These are phyloP conservation scores for Oncorhynchus gorbuscha DNA, from an alignment of 2,113 vertebrate species.

Conservation along the genomic window DNA sequence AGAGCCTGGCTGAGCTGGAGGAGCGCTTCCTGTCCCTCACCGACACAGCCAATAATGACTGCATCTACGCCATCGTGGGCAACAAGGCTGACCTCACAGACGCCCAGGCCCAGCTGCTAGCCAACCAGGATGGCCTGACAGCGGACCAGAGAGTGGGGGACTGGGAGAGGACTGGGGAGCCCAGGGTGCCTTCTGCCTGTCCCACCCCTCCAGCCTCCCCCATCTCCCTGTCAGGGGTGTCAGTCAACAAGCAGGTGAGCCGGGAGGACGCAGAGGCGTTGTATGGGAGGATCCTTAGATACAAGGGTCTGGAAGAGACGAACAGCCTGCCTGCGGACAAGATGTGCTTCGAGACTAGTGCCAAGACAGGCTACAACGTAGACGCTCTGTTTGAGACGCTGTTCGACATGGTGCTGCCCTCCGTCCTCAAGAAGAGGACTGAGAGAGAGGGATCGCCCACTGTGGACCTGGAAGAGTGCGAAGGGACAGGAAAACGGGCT, in stretches of 20 bases:
- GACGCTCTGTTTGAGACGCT: constrained; percentile 89
- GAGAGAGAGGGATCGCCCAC: constrained; percentile 76
- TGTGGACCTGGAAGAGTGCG: constrained; percentile 79
- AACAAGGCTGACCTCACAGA: constrained; percentile 92
- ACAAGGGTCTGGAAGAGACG: constrained; percentile 86
- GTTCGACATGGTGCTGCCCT: constrained; percentile 88
- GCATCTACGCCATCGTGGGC: constrained; percentile 91
- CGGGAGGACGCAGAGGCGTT: constrained; percentile 82
- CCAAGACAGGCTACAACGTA: constrained; percentile 91
- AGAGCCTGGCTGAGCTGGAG: constrained; percentile 90
- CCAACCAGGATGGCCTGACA: constrained; percentile 25
- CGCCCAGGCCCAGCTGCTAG: constrained; percentile 40
- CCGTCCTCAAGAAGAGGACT: constrained; percentile 80
- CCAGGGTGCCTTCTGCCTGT: constrained; percentile 32
- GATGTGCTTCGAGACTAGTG: constrained; percentile 97
- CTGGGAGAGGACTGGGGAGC: constrained; percentile 35
- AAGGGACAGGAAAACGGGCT: constrained; percentile 46
- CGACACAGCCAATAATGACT: constrained; percentile 87
- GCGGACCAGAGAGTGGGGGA: constrained; percentile 12
- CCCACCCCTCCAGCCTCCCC: constrained; percentile 45
- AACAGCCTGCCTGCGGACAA: constrained; percentile 81
- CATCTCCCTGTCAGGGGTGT: constrained; percentile 30
- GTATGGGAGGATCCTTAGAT: constrained; percentile 86
- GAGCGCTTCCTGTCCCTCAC: constrained; percentile 92
- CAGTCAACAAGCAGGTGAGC: constrained; percentile 76